Evolutionary conservation across 2,888 invertebrate genomes (phyloP), one percentile per base, ranked within the genome.

Genomic region (Ophion ventricosus): DNA sequence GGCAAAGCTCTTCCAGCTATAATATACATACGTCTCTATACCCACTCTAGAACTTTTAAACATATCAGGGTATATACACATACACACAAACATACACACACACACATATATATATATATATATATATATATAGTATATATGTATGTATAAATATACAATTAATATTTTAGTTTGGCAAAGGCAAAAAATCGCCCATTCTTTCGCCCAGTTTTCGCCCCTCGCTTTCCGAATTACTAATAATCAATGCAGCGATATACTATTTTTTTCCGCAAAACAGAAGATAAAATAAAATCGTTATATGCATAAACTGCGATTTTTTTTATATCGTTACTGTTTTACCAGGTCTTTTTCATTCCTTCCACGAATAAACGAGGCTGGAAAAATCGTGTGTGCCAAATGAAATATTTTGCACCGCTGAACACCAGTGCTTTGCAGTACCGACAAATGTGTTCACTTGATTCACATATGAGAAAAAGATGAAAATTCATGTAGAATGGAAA

Each of bases 1-100:
- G 67, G 84, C 75, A 82, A 79, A 84, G 81, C 78, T 74, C 78
- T 75, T 66, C 35, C 35, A 29, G 17, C 75, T 82, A 61, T 64
- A 64, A 81, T 81, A 57, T 78, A 81, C 59, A 78, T 81, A 70
- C 63, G 49, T 56, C 43, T 76, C 54, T 80, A 49, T 49, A 67
- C 56, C 20, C 66, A 29, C 57, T 10, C 56, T 11, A 35, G 11
- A 35, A 59, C 72, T n/a, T 35, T 57, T 14, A 11, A 11, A 57
- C 17, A 20, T 54, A 57, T 29, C 20, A n/a, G n/a, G n/a, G n/a
- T 17, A n/a, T 23, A n/a, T 43, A 23, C n/a, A 23, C 20, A 43
- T 25, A 43, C 61, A 26, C 20, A 43, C 8, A 40, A n/a, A n/a
- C n/a, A n/a, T n/a, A n/a, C n/a, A n/a, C n/a, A n/a, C n/a, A n/a